These are phyloP conservation scores for Montipora cactus DNA, from an alignment of 64 coral and sea anemone species.

Conservation along the genomic window DNA sequence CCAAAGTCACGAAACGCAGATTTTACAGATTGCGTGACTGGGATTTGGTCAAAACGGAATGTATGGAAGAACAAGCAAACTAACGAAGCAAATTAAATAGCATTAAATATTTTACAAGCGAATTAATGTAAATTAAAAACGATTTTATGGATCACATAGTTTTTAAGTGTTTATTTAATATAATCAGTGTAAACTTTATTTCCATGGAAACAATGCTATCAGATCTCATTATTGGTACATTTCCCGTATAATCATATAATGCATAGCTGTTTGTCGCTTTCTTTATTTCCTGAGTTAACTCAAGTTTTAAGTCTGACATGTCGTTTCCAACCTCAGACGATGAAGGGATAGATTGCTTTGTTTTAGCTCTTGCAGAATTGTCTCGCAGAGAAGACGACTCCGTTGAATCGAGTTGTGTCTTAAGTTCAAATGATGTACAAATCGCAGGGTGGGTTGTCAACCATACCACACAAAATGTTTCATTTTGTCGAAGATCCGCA, in stretches of 20 bases:
- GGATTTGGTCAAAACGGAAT: too few relatives aligned
- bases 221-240: background rate
- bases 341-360: background rate
- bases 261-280: background rate
- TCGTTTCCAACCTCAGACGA: constrained; percentile 1
- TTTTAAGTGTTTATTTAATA: background rate
- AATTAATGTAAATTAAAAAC: background rate
- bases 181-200: background rate
- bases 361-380: constrained; percentile 21
- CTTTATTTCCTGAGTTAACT: background rate
- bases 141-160: background rate
- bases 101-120: background rate
- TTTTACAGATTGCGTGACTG: background rate
- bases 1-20: background rate
- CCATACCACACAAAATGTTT: background rate
- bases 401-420: background rate
- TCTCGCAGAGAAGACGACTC: background rate
- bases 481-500: background rate
- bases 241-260: background rate
- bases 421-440: background rate
- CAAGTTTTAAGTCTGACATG: background rate
- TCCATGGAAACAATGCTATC: constrained; percentile 33
- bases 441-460: constrained; percentile 24
- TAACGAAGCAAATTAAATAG: background rate
- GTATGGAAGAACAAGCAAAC: background rate